Conservation (phyloP, 2,797 vertebrate genomes). For the Ptychobarbus kaznakovi region DNA sequence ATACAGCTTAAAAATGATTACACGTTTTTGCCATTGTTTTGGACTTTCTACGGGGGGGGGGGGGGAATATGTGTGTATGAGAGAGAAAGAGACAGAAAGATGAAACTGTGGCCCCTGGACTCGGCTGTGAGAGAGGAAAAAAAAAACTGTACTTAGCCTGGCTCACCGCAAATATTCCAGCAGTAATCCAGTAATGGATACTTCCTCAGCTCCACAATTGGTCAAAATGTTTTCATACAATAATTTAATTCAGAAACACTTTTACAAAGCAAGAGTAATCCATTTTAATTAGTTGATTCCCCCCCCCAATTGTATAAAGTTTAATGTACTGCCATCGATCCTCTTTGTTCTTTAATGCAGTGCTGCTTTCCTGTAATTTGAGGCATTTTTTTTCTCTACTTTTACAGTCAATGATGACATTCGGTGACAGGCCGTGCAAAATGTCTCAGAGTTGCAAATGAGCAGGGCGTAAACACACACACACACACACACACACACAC, state of each 20-base stretch:
- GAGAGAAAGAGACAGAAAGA: constrained; percentile 72
- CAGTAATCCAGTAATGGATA: constrained; percentile 89
- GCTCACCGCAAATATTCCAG: constrained; percentile 82
- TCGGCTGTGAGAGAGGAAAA: constrained; percentile 57
- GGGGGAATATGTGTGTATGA: background rate
- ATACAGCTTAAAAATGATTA: background rate
- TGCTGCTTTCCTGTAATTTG: constrained; percentile 86
- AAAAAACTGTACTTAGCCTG: constrained; percentile 72
- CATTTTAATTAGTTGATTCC: constrained; percentile 90
- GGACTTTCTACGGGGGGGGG: background rate
- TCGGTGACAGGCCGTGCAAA: constrained; percentile 75
- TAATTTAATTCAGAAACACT: constrained; percentile 92
- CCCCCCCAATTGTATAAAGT: constrained; percentile 87
- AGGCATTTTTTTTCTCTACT: constrained; percentile 74
- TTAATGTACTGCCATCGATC: constrained; percentile 88
- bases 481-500: constrained; percentile 11
- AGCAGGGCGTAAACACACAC: constrained; percentile 36
- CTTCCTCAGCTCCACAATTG: constrained; percentile 86
- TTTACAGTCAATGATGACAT: constrained; percentile 83
- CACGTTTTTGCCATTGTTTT: background rate
- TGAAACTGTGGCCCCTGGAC: constrained; percentile 80
- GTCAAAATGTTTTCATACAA: constrained; percentile 91
- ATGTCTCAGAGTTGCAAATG: constrained; percentile 61
- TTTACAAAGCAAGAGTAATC: constrained; percentile 89
- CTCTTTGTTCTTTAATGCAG: constrained; percentile 88